Base-by-base conservation (phyloP, 1,140 invertebrate species). In the Drosophila willistoni region DNA sequence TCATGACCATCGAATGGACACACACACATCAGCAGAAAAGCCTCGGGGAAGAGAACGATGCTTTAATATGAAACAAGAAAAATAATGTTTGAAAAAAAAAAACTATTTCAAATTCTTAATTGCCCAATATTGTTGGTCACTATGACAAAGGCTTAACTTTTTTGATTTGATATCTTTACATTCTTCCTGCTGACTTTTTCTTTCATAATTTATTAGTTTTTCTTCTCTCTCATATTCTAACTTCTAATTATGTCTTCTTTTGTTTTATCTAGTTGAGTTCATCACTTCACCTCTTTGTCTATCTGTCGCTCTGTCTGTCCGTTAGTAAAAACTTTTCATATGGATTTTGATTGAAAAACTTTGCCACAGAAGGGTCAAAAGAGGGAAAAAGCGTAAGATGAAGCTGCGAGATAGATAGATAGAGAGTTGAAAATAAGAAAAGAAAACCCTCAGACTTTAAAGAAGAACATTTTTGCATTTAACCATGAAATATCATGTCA, bases 281-380 rank as follows among this genome's bases (percentile, higher is more conserved):
- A 12, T 36, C 34, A 51, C 17, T 51, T 51, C 10, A 51, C 44
- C 17, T 51, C 44, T 47, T n/a, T 47, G 17, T 22, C 47, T 64
- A 3, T 39, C 36, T 12, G n/a, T n/a, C n/a, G n/a, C 19, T 22
- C 19, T 22, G 9, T 39, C 36, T 39, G 10, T 19, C 2, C 3
- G 33, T 14, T 41, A 19, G 14, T 75, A 33, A 70, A 77, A 82
- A 82, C 74, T 82, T 82, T 82, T 81, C 71, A 71, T 68, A 78
- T 82, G 74, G 82, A 78, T 78, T 29, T 82, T 82, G 79, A 82
- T 82, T 82, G 79, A 71, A 78, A 82, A 82, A 86, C 82, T 86
- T 87, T 71, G 44, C 56, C 66, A 25, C 17, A 22, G 25, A 47
- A 13, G 41, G 9, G 39, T 62, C 36, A 39, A 12, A 39, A 13